A percentile compares a stretch with the other conserved stretches of the same genome.
Evolutionary conservation across 2,888 invertebrate genomes (phyloP).

Genomic region (Leptopterna dolabrata): DNA sequence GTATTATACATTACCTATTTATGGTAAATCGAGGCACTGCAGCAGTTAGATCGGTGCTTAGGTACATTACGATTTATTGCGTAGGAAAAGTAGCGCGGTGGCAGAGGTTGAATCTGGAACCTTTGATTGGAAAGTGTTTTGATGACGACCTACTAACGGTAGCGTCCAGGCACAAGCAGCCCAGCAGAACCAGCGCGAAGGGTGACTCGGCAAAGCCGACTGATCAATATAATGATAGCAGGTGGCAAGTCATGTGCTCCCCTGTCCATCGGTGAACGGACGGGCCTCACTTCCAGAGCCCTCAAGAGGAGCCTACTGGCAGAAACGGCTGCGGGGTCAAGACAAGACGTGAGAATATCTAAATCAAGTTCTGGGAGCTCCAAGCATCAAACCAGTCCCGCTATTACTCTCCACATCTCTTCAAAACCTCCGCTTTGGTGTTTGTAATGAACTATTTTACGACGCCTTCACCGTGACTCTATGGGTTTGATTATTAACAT

Average conservation of each 20-base stretch:
- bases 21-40: too few species aligned
- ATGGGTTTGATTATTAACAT: conserved; percentile 31
- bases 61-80: not conserved
- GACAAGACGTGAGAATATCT: conserved; percentile 24
- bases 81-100: not conserved
- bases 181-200: not conserved
- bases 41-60: too few species aligned
- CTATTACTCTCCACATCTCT: conserved; percentile 4
- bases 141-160: conserved; percentile 28
- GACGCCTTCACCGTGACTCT: conserved; percentile 10
- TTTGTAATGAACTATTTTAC: conserved; percentile 29
- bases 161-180: conserved; percentile 16
- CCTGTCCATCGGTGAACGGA: not conserved
- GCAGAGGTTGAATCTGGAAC: not conserved
- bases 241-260: conserved; percentile 38
- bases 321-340: not conserved
- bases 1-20: too few species aligned
- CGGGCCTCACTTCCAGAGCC: not conserved
- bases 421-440: not conserved
- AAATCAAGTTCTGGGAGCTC: conserved; percentile 3
- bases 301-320: not conserved
- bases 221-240: conserved; percentile 41
- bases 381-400: conserved; percentile 10
- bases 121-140: conserved; percentile 34
- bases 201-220: conserved; percentile 27